phyloP scores from a whole-genome alignment of 1,140 invertebrate species.

The Dreissena polymorpha region DNA sequence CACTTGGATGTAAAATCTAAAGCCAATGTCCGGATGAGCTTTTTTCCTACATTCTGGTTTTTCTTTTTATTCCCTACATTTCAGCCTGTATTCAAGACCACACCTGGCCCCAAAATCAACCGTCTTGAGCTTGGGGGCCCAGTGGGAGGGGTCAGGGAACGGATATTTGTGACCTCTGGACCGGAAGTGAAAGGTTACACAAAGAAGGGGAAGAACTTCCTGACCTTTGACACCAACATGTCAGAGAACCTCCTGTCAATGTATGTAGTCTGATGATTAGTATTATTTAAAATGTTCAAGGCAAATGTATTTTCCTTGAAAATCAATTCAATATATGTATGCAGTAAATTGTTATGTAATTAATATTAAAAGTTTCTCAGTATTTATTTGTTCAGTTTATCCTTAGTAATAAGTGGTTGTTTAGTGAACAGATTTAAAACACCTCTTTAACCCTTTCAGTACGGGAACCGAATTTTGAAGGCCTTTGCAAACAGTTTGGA shows the following conservation, averaged over 20 bases:
- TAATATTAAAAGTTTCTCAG: too few species aligned
- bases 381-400: too few species aligned
- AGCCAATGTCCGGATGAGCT: not conserved
- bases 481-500: too few species aligned
- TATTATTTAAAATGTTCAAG: too few species aligned
- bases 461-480: too few species aligned
- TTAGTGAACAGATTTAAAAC: too few species aligned
- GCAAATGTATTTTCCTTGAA: too few species aligned
- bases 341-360: too few species aligned
- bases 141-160: constrained; percentile 87
- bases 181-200: constrained; percentile 92
- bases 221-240: constrained; percentile 93
- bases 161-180: constrained; percentile 91
- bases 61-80: constrained; percentile 11
- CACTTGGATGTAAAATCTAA: not conserved
- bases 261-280: too few species aligned
- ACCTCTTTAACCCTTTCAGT: too few species aligned
- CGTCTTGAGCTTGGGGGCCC: constrained; percentile 88
- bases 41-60: not conserved
- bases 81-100: constrained; percentile 82
- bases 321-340: too few species aligned
- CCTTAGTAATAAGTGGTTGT: too few species aligned
- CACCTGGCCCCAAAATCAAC: constrained; percentile 88
- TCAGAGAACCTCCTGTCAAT: constrained; percentile 93
- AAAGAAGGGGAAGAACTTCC: constrained; percentile 95